Evolutionary conservation across 2,888 invertebrate species (phyloP), one percentile per base, ranked within the genome.

Genomic region (Archaeoteleia sp.): DNA sequence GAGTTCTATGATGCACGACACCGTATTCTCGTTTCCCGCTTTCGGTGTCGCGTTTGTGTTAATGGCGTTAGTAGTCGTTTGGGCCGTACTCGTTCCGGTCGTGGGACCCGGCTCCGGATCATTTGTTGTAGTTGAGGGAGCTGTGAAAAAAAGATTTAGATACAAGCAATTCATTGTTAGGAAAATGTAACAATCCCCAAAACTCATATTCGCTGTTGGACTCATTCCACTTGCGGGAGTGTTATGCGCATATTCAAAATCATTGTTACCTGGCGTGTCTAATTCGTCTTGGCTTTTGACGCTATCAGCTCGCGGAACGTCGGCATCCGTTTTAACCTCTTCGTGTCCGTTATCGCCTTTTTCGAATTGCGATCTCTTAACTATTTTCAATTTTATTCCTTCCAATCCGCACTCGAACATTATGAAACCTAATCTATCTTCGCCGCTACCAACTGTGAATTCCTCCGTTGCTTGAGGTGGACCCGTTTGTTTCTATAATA

Each of bases 331-430:
- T 60, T 81, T 83, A 72, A 88, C 88, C 35, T 90, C 90, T 34
- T 91, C 90, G 14, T 87, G 86, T 13, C 87, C 87, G 69, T 88
- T 88, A 67, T 91, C 91, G 0, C 90, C 89, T 79, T 93, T 92
- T 77, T 93, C 92, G 61, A 92, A 92, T 78, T 92, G 92, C 0
- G 93, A 92, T 74, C 93, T 90, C 75, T 93, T 91, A 0, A 90
- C 90, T 23, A 91, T 87, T 82, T 95, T 95, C 10, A 97, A 88
- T 6, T 92, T 91, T 9, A 97, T 92, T 0, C 95, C 95, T 86
- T 98, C 97, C 25, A 97, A 86, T 0, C 98, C 97, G 81, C 95
- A 95, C 86, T 98, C 98, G 81, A 96, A 96, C 97, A 98, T 97
- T 51, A 98, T 96, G 82, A 95, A 97, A 12, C 96, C 96, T 55